A percentile compares a stretch with the other conserved stretches of the same genome.
Evolutionary conservation across 2,888 invertebrate genomes (phyloP).

Genomic region (Choristoneura rosaceana): DNA sequence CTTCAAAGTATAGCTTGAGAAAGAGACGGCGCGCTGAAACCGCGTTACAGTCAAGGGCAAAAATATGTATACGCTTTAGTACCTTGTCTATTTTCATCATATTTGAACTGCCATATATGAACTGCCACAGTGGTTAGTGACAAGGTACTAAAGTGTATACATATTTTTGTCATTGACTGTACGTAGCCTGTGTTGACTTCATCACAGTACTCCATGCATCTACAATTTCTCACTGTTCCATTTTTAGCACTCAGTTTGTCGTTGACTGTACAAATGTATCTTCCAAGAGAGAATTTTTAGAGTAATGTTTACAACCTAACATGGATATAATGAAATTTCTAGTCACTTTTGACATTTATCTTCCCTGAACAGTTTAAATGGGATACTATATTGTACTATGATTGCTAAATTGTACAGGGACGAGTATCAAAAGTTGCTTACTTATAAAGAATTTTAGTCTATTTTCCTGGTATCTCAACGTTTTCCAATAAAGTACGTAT

Average conservation of each 20-base stretch:
- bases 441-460: not conserved
- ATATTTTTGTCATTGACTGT: no score
- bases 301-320: constrained; percentile 22
- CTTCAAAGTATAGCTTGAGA: no score
- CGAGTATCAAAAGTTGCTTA: not conserved
- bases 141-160: no score
- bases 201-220: no score
- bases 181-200: no score
- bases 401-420: not conserved
- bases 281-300: constrained; percentile 34
- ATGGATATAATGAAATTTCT: not conserved
- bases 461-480: not conserved
- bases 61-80: no score
- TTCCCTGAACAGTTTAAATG: not conserved
- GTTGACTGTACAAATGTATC: not conserved
- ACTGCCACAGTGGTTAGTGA: no score
- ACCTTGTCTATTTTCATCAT: no score
- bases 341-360: constrained; percentile 4
- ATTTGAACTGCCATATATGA: no score
- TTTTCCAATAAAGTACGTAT: not conserved
- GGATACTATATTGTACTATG: no score
- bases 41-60: no score
- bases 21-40: no score
- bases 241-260: not conserved
- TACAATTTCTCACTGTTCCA: not conserved